Percentiles rank a stretch among this genome's conserved stretches.
Evolutionary conservation across 2,888 invertebrate genomes (phyloP).

Genomic region (Agrilus mali): DNA sequence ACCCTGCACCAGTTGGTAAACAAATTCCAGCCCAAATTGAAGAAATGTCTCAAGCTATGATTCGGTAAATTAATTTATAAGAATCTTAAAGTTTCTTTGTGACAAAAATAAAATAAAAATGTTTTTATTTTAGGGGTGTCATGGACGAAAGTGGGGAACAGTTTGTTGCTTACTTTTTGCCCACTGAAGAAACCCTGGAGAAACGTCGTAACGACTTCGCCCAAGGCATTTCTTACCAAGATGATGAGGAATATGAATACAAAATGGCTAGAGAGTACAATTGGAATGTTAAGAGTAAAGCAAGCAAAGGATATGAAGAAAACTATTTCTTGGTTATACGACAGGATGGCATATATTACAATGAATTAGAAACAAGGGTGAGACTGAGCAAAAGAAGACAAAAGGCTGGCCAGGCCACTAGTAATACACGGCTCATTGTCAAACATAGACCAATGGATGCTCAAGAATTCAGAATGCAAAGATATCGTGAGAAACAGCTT

Average conservation of each 20-base stretch:
- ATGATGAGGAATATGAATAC: slow-evolving; percentile 90
- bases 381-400: slow-evolving; percentile 86
- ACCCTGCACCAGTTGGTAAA: slow-evolving; percentile 86
- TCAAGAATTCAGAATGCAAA: slow-evolving; percentile 74
- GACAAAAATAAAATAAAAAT: slow-evolving; percentile 8
- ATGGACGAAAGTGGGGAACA: slow-evolving; percentile 99
- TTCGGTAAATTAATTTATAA: slow-evolving; percentile 47
- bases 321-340: slow-evolving; percentile 93
- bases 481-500: slow-evolving; percentile 74
- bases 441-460: slow-evolving; percentile 80
- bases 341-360: slow-evolving; percentile 83
- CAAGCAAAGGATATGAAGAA: slow-evolving; percentile 53
- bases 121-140: slow-evolving; percentile 72
- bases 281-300: slow-evolving; percentile 97
- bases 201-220: slow-evolving; percentile 76
- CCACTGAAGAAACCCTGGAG: slow-evolving; percentile 81
- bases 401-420: slow-evolving; percentile 48
- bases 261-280: slow-evolving; percentile 97
- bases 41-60: slow-evolving; percentile 99
- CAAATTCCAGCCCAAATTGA: slow-evolving; percentile 81
- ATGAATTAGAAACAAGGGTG: slow-evolving; percentile 91
- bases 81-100: neutral
- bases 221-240: slow-evolving; percentile 66
- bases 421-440: slow-evolving; percentile 73
- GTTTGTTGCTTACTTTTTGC: slow-evolving; percentile 97